These are phyloP conservation scores for Nasua narica DNA, from an alignment of 2,797 vertebrate species.

Conservation along the genomic window DNA sequence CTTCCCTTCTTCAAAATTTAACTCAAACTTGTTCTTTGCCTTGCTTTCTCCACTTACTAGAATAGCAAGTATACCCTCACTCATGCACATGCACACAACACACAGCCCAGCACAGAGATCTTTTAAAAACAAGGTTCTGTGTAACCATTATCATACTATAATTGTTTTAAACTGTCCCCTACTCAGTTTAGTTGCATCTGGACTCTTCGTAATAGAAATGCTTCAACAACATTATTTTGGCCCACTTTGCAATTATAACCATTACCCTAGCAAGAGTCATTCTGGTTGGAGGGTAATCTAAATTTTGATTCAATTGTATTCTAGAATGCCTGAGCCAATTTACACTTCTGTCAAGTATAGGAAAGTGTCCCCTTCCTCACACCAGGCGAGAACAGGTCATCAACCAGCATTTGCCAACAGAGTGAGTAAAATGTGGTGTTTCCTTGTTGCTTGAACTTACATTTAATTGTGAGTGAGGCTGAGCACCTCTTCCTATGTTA, in stretches of 20 bases:
- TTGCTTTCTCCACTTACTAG: background rate
- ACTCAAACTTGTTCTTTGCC: background rate
- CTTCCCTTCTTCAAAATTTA: background rate
- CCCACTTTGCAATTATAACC: background rate
- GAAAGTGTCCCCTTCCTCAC: background rate
- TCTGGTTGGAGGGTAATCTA: background rate
- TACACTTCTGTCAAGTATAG: background rate
- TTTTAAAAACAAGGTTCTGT: background rate
- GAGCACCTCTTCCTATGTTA: background rate
- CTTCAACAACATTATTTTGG: background rate
- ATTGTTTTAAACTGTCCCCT: background rate
- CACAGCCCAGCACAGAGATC: background rate
- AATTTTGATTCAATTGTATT: background rate
- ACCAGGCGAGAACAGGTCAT: rapidly evolving
- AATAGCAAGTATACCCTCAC: background rate
- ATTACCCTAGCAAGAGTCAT: background rate
- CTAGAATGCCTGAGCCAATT: background rate
- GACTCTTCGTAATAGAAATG: background rate
- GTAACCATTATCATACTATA: background rate
- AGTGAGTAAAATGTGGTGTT: background rate
- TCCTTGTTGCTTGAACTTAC: background rate
- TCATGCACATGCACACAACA: background rate
- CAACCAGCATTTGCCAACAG: too few species aligned
- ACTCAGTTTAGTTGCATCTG: background rate
- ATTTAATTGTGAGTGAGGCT: background rate